A percentile compares a stretch with the other conserved stretches of the same genome.
Evolutionary conservation across 2,888 invertebrate genomes (phyloP).

Genomic region (Galerucella calmariensis): DNA sequence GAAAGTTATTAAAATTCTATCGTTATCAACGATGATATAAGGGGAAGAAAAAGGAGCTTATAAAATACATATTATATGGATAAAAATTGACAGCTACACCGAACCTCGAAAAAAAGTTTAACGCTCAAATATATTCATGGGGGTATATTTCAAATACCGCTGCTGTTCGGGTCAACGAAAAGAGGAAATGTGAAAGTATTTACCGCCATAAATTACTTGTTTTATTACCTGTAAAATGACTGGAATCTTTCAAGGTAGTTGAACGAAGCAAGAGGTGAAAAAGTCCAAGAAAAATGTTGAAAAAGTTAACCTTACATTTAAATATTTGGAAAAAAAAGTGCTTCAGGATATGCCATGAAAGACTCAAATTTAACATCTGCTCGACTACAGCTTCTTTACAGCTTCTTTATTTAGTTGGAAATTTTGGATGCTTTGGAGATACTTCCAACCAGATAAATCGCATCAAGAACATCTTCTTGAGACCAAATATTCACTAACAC

Average conservation of each 20-base stretch:
- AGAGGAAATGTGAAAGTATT: constrained; percentile 1
- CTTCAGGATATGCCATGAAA: too few relatives aligned
- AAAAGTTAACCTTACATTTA: background rate
- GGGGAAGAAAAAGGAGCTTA: background rate
- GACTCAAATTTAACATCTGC: too few relatives aligned
- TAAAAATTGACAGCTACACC: background rate
- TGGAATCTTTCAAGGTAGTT: background rate
- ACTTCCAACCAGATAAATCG: too few relatives aligned
- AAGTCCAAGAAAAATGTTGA: background rate
- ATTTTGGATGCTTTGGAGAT: too few relatives aligned
- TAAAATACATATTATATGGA: background rate
- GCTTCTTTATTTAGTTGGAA: too few relatives aligned
- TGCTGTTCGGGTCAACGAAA: constrained; percentile 7
- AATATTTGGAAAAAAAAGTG: too few relatives aligned
- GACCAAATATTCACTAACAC: too few relatives aligned
- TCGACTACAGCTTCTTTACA: too few relatives aligned
- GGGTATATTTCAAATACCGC: constrained; percentile 7
- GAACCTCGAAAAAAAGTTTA: background rate
- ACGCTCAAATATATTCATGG: constrained; percentile 5
- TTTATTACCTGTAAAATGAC: constrained; percentile 7
- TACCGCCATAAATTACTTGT: background rate
- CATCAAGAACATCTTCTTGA: too few relatives aligned
- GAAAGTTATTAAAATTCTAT: background rate
- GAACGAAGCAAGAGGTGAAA: background rate
- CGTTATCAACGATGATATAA: background rate